These are phyloP conservation scores for Zosterops japonicus DNA, from an alignment of 2,113 vertebrate genomes.

Conservation along the genomic window DNA sequence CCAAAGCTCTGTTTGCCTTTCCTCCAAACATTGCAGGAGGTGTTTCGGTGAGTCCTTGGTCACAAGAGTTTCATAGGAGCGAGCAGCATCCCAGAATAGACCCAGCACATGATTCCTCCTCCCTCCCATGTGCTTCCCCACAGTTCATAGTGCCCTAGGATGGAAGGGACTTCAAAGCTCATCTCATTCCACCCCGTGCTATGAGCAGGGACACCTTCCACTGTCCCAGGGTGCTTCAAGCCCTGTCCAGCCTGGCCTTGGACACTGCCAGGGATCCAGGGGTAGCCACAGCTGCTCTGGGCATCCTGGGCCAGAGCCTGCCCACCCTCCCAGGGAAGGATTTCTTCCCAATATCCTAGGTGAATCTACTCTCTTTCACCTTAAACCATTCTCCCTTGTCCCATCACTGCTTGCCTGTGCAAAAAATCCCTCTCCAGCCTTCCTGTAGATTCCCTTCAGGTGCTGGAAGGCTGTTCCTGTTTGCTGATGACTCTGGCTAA, in stretches of 20 bases:
- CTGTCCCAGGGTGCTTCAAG: accelerated
- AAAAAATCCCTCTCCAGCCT: background rate
- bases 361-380: background rate
- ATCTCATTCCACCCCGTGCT: accelerated
- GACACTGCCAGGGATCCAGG: background rate
- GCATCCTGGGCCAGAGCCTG: background rate
- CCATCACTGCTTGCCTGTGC: background rate
- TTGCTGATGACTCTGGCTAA: background rate
- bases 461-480: background rate
- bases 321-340: accelerated
- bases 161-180: background rate
- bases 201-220: background rate
- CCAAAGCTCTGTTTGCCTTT: background rate
- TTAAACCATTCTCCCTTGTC: background rate
- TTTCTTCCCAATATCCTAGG: background rate
- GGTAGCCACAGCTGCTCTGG: background rate
- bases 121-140: background rate
- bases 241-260: accelerated
- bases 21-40: background rate
- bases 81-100: background rate
- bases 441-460: background rate
- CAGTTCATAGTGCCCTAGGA: background rate
- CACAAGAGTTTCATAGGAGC: background rate
- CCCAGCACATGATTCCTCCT: accelerated
- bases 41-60: background rate